These are phyloP conservation scores for Polia nebulosa DNA, from an alignment of 2,888 invertebrate species.

Conservation along the genomic window DNA sequence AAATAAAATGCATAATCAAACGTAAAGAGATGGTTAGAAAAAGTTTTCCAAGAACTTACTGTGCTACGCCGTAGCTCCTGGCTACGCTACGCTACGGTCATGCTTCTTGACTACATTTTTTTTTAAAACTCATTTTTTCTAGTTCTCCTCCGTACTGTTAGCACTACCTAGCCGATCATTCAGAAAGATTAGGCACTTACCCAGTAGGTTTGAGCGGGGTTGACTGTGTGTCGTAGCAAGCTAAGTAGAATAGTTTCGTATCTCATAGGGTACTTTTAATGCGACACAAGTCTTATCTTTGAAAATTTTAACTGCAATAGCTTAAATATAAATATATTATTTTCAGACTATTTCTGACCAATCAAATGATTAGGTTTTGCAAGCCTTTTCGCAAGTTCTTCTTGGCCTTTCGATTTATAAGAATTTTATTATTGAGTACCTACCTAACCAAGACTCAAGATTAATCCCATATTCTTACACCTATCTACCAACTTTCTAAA, in stretches of 20 bases:
- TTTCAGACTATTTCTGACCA: background rate
- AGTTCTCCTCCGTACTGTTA: too few species aligned
- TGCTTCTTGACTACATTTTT: background rate
- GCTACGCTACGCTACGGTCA: constrained; percentile 26
- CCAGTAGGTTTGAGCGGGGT: too few species aligned
- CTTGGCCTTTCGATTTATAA: background rate
- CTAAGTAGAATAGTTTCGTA: background rate
- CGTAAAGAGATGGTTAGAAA: background rate
- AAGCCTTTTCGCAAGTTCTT: background rate
- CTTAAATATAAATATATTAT: background rate
- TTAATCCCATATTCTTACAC: too few species aligned
- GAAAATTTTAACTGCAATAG: too few species aligned
- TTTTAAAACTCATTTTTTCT: background rate
- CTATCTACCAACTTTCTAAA: constrained; percentile 40
- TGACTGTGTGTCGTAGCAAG: too few species aligned
- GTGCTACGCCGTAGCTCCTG: constrained; percentile 47
- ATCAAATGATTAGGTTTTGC: background rate
- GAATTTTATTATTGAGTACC: background rate
- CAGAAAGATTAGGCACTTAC: too few species aligned
- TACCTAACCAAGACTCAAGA: background rate
- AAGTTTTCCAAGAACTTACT: background rate
- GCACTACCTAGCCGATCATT: too few species aligned
- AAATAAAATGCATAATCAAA: background rate
- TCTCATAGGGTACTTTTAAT: background rate
- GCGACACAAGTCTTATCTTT: background rate